Evolutionary conservation across 2,888 invertebrate genomes (phyloP).

Genomic region (Lycaena phlaeas): DNA sequence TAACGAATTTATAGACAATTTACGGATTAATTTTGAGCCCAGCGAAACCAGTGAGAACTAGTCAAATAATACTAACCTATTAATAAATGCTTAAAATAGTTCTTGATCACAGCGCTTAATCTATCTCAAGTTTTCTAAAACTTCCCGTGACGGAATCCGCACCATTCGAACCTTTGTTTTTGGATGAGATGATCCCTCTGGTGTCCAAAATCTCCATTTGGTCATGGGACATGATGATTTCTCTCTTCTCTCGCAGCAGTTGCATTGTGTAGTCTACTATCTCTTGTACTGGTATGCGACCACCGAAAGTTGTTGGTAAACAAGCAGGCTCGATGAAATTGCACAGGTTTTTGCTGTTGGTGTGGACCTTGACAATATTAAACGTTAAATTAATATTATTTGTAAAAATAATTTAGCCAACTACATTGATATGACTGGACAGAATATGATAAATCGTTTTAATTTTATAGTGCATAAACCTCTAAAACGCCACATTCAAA

Average conservation of each 20-base stretch:
- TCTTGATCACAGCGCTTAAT: slow-evolving; percentile 38
- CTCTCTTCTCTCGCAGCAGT: slow-evolving; percentile 74
- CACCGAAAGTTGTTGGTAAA: slow-evolving; percentile 82
- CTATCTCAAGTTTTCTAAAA: slow-evolving; percentile 80
- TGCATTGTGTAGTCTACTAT: slow-evolving; percentile 81
- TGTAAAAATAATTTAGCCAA: too few relatives aligned
- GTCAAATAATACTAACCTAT: neutral
- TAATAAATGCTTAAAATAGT: slow-evolving; percentile 14
- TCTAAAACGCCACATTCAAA: too few relatives aligned
- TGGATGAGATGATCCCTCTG: slow-evolving; percentile 57
- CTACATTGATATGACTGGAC: too few relatives aligned
- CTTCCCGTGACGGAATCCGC: slow-evolving; percentile 69
- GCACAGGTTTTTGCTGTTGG: slow-evolving; percentile 72
- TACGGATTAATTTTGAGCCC: too few relatives aligned
- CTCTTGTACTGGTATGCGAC: slow-evolving; percentile 77
- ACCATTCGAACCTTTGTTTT: slow-evolving; percentile 30
- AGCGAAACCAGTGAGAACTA: too few relatives aligned
- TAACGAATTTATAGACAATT: neutral
- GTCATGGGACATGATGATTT: slow-evolving; percentile 74
- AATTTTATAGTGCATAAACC: too few relatives aligned
- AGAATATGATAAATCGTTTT: too few relatives aligned
- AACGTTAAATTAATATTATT: too few relatives aligned
- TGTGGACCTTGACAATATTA: slow-evolving; percentile 67
- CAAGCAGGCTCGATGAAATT: slow-evolving; percentile 75
- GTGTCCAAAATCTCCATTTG: slow-evolving; percentile 77